Conservation (phyloP, 2,113 vertebrate genomes). For the Motacilla alba region DNA sequence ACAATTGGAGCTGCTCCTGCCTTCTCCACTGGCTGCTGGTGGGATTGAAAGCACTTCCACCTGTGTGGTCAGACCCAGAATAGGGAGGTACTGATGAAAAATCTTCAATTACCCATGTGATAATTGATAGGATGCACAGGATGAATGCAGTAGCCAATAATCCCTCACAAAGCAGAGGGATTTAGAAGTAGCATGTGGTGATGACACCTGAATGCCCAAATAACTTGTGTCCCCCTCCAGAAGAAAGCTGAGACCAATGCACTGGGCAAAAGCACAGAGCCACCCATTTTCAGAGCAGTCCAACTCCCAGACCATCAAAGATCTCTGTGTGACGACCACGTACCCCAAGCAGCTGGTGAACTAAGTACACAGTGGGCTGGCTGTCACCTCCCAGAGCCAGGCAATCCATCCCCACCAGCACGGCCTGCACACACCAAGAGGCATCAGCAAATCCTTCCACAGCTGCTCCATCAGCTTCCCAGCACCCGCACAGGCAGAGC, state of each 20-base stretch:
- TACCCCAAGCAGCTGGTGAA: neutral
- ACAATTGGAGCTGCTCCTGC: neutral
- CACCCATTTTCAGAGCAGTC: neutral
- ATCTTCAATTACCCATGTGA: neutral
- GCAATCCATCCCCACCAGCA: neutral
- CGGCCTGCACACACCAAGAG: neutral
- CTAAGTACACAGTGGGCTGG: neutral
- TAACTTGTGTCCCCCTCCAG: neutral
- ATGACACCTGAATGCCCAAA: neutral
- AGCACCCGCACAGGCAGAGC: neutral
- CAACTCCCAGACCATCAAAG: neutral
- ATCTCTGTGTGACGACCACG: rapidly evolving
- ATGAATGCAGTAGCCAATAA: rapidly evolving
- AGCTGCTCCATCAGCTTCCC: slow-evolving; percentile 4
- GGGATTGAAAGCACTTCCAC: neutral
- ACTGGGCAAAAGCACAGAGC: neutral
- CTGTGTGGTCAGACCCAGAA: neutral
- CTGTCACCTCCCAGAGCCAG: neutral
- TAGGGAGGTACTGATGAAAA: neutral
- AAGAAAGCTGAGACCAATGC: neutral
- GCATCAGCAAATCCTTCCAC: neutral
- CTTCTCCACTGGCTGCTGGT: neutral
- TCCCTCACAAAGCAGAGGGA: neutral
- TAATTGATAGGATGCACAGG: neutral
- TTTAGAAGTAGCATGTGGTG: neutral